These are phyloP conservation scores for Chaetodon trifasciatus DNA, from an alignment of 2,797 vertebrate species.

Conservation along the genomic window DNA sequence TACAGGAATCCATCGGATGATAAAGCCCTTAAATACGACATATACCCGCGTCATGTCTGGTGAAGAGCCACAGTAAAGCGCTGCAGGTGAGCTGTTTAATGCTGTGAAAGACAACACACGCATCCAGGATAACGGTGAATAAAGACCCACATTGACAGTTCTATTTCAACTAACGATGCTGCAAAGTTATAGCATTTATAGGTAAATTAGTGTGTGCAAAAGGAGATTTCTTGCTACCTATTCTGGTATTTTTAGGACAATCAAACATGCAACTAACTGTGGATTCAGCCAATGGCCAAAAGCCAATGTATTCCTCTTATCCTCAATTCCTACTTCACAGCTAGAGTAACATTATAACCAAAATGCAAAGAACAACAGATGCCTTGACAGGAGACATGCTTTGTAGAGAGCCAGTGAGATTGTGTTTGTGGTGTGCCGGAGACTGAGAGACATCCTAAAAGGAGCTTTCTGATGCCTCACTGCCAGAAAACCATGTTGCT, in stretches of 20 bases:
- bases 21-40: constrained; percentile 29
- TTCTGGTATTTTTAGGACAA: not conserved
- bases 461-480: constrained; percentile 35
- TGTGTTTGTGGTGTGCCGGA: constrained; percentile 16
- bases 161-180: not conserved
- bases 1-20: not conserved
- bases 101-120: not conserved
- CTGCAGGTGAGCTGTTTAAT: constrained; percentile 32
- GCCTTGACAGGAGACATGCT: constrained; percentile 13
- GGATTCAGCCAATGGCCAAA: not conserved
- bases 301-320: not conserved
- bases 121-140: not conserved
- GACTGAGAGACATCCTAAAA: constrained; percentile 31
- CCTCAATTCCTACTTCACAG: not conserved
- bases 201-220: not conserved
- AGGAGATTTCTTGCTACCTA: not conserved
- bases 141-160: not conserved
- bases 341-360: not conserved
- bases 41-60: not conserved
- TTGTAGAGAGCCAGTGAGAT: constrained; percentile 5
- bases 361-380: constrained; percentile 27
- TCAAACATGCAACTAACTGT: not conserved
- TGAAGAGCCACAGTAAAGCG: constrained; percentile 1
- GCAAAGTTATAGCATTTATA: not conserved
- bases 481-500: constrained; percentile 56